Conservation (phyloP, 2,888 invertebrate species). For the Tetranychus truncatus region DNA sequence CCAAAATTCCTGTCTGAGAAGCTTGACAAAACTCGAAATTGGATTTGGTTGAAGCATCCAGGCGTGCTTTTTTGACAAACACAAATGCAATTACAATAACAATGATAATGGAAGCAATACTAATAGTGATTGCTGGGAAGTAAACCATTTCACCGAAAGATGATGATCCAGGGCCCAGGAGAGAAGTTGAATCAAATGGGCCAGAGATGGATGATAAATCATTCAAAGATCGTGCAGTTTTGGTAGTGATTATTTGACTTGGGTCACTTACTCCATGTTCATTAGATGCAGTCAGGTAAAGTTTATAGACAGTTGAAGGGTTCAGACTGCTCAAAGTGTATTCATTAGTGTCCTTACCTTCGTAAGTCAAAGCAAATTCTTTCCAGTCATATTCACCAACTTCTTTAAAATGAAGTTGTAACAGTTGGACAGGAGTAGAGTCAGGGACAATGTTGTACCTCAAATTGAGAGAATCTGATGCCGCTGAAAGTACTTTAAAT, state of each 20-base stretch:
- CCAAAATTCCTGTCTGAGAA: not conserved
- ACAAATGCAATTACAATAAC: slow-evolving; percentile 12
- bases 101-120: slow-evolving; percentile 6
- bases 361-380: slow-evolving; percentile 16
- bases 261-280: slow-evolving; percentile 8
- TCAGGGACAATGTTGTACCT: not conserved
- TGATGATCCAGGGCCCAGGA: not conserved
- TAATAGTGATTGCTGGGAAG: not conserved
- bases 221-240: not conserved
- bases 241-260: not conserved
- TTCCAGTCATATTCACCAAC: slow-evolving; percentile 21
- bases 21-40: not conserved
- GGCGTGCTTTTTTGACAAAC: slow-evolving; percentile 8
- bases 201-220: not conserved
- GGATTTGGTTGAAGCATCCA: slow-evolving; percentile 3
- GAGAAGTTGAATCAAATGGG: not conserved
- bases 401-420: slow-evolving; percentile 14
- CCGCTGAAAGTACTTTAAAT: slow-evolving; percentile 23
- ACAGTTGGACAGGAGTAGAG: not conserved
- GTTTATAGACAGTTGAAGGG: not conserved
- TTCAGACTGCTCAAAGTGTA: slow-evolving; percentile 1
- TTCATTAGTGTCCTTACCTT: not conserved
- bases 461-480: slow-evolving; percentile 12
- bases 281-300: slow-evolving; percentile 12
- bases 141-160: not conserved